Conservation (phyloP, 2,113 vertebrate genomes). For the Brachypodius melanocephalos region DNA sequence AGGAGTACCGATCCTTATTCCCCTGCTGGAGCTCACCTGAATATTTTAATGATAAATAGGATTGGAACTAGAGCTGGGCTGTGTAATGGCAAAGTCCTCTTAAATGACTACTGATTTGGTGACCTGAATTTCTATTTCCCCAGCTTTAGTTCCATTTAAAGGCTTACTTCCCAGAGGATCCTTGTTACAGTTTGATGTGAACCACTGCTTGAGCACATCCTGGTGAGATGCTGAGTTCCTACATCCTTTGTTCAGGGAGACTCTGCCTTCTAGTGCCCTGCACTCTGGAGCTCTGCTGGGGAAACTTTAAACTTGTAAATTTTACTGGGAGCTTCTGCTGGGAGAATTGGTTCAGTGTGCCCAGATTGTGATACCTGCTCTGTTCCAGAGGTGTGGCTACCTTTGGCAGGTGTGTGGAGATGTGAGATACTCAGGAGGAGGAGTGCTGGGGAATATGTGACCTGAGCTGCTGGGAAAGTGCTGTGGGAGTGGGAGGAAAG, state of each 20-base stretch:
- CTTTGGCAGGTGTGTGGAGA: background rate
- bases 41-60: background rate
- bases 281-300: background rate
- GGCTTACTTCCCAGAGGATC: background rate
- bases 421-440: background rate
- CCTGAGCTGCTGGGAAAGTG: background rate
- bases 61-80: background rate
- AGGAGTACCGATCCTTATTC: background rate
- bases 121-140: background rate
- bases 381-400: background rate
- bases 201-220: background rate
- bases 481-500: background rate
- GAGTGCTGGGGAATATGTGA: accelerated
- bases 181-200: background rate
- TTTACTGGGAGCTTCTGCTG: background rate
- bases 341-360: background rate
- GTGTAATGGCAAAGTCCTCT: background rate
- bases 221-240: background rate
- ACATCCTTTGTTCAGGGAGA: accelerated
- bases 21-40: background rate
- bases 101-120: background rate
- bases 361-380: background rate
- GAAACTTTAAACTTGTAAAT: background rate
- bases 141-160: background rate
- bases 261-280: background rate